phyloP scores from a whole-genome alignment of 2,113 vertebrate species.

The Channa maculata region DNA sequence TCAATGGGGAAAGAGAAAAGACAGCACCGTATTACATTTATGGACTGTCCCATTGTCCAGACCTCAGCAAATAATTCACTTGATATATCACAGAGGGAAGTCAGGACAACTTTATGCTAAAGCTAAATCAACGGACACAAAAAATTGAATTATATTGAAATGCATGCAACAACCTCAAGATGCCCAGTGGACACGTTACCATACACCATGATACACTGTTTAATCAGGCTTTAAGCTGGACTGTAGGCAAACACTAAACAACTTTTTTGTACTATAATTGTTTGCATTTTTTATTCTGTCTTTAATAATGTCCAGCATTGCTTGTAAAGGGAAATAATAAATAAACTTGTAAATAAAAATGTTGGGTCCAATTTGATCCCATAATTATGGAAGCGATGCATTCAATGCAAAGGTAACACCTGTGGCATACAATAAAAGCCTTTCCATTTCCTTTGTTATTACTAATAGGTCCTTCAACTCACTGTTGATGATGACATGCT shows the following conservation, averaged over 20 bases:
- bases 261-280: neutral
- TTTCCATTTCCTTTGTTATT: conserved; percentile 58
- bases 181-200: neutral
- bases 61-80: conserved; percentile 15
- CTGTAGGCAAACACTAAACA: neutral
- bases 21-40: neutral
- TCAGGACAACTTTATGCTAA: neutral
- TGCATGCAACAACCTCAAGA: neutral
- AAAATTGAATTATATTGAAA: neutral
- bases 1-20: neutral
- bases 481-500: conserved; percentile 39
- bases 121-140: neutral
- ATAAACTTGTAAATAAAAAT: conserved; percentile 3
- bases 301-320: neutral
- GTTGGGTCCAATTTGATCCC: conserved; percentile 11
- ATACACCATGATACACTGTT: neutral
- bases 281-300: neutral
- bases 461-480: conserved; percentile 40
- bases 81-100: conserved; percentile 1
- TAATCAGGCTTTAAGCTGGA: neutral
- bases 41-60: neutral
- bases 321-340: neutral
- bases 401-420: conserved; percentile 42
- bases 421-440: conserved; percentile 46
- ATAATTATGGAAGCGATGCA: conserved; percentile 34